Conservation (phyloP, 2,888 invertebrate species). For the Parapristionchus giblindavisi region DNA sequence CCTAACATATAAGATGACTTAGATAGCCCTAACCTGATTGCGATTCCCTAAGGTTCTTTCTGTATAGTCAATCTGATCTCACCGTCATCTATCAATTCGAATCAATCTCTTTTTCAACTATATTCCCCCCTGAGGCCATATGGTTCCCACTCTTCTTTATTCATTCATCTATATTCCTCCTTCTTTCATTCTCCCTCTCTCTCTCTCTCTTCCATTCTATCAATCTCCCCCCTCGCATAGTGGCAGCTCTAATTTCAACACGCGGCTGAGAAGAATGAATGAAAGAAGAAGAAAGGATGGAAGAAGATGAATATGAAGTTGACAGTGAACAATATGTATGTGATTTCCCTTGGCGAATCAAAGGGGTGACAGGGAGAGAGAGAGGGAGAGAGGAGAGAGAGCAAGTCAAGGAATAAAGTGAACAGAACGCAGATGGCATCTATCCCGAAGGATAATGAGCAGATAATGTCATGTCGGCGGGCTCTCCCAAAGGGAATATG, state of each 20-base stretch:
- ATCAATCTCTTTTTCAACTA: too few relatives aligned
- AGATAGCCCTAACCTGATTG: too few relatives aligned
- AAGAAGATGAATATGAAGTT: background rate
- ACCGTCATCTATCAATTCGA: too few relatives aligned
- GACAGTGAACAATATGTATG: background rate
- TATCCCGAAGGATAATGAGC: conserved; percentile 31
- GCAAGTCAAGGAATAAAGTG: background rate
- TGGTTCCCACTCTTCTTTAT: background rate
- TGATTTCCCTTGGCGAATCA: background rate
- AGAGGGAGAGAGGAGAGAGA: conserved; percentile 4
- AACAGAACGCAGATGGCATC: conserved; percentile 31
- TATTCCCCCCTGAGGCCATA: too few relatives aligned
- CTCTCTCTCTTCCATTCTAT: conserved; percentile 2
- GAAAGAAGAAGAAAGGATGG: background rate
- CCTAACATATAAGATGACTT: too few relatives aligned
- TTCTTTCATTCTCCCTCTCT: conserved; percentile 1
- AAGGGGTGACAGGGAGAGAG: background rate
- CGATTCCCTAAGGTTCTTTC: too few relatives aligned
- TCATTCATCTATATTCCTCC: background rate
- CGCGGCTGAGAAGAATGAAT: conserved; percentile 18
- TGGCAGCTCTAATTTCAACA: background rate
- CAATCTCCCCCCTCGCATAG: conserved; percentile 10
- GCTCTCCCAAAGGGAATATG: too few relatives aligned
- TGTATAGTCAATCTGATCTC: too few relatives aligned
- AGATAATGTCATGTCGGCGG: conserved; percentile 37